Conservation (phyloP, 2,888 invertebrate species). For the Craniophora ligustri region DNA sequence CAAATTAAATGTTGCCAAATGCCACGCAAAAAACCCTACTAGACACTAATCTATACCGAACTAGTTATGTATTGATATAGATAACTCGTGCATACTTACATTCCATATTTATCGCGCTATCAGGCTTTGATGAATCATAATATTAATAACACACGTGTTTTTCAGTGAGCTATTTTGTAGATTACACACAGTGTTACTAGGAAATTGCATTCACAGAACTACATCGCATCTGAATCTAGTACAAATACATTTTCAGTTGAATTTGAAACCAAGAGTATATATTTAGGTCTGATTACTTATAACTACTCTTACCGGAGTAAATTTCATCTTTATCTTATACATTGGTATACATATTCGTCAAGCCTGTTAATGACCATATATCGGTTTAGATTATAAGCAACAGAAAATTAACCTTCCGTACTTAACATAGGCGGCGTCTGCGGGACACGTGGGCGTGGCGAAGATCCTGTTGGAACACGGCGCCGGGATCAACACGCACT, state of each 20-base stretch:
- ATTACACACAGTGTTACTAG: slow-evolving; percentile 14
- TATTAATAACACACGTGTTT: slow-evolving; percentile 25
- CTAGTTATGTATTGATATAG: slow-evolving; percentile 13
- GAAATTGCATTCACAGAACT: too few relatives aligned
- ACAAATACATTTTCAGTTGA: too few relatives aligned
- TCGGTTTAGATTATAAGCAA: too few relatives aligned
- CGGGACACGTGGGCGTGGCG: slow-evolving; percentile 97
- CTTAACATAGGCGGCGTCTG: slow-evolving; percentile 94
- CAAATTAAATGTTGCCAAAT: too few relatives aligned
- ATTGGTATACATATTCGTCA: too few relatives aligned
- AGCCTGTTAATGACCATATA: too few relatives aligned
- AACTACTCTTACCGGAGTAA: too few relatives aligned
- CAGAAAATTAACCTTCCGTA: neutral
- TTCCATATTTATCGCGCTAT: slow-evolving; percentile 29
- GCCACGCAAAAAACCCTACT: too few relatives aligned
- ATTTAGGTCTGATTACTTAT: too few relatives aligned
- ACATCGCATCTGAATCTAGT: too few relatives aligned
- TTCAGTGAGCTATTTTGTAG: slow-evolving; percentile 15
- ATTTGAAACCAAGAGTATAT: too few relatives aligned
- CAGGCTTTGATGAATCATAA: slow-evolving; percentile 28
- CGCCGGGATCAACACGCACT: slow-evolving; percentile 99
- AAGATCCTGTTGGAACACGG: slow-evolving; percentile 97
- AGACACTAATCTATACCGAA: slow-evolving; percentile 11
- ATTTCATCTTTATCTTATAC: too few relatives aligned
- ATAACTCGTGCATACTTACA: slow-evolving; percentile 33